Evolutionary conservation across 2,113 vertebrate species (phyloP).

Genomic region (Ochotona curzoniae): DNA sequence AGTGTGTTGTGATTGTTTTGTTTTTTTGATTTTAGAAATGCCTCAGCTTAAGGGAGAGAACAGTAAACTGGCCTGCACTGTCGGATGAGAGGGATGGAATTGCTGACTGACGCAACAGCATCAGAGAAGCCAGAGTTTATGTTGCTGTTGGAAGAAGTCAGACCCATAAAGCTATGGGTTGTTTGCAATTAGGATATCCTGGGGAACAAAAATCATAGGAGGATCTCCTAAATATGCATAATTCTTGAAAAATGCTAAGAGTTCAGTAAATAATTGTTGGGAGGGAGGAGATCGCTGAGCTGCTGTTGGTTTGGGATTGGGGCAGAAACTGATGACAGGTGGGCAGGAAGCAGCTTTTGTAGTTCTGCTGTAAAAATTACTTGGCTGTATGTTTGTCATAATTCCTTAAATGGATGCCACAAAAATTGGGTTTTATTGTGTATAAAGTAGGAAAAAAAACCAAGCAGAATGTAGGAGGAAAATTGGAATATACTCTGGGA

Average conservation of each 20-base stretch:
- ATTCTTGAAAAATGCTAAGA: too few species aligned
- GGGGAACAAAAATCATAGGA: neutral
- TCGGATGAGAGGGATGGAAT: neutral
- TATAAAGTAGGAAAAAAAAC: neutral
- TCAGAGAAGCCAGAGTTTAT: neutral
- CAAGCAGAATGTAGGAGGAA: neutral
- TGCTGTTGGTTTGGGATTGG: neutral
- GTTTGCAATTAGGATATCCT: neutral
- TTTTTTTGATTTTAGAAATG: constrained; percentile 24
- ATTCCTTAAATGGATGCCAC: neutral
- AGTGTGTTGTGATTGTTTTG: neutral
- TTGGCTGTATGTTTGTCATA: neutral
- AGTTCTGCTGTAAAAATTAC: neutral
- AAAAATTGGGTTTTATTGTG: neutral
- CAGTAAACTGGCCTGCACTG: neutral
- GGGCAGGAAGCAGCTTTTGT: neutral
- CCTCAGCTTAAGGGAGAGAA: neutral
- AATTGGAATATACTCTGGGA: neutral
- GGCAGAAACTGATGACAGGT: neutral
- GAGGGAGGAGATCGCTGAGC: neutral
- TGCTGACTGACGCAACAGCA: neutral
- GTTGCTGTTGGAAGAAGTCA: constrained; percentile 27
- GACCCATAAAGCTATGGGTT: neutral
- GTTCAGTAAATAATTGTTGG: too few species aligned
- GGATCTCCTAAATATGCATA: too few species aligned